These are phyloP conservation scores for Sinocyclocheilus anshuiensis DNA, from an alignment of 2,113 vertebrate species.

Conservation along the genomic window DNA sequence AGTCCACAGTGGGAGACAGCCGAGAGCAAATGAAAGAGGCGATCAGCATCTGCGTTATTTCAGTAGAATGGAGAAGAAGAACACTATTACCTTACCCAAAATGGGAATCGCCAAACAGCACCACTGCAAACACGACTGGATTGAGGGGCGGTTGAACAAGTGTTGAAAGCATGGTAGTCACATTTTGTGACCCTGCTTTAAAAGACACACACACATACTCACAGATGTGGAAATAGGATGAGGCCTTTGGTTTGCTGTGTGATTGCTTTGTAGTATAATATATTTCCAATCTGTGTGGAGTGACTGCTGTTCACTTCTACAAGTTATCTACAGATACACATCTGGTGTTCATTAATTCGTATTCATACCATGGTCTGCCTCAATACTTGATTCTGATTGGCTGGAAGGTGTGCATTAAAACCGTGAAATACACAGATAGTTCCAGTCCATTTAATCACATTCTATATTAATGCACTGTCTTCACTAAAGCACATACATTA, in stretches of 20 bases:
- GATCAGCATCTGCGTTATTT: not conserved
- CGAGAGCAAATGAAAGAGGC: constrained; percentile 14
- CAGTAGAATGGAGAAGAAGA: constrained; percentile 5
- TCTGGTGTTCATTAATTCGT: not conserved
- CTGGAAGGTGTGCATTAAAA: too few relatives aligned
- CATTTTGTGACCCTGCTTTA: constrained; percentile 19
- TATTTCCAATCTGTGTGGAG: not conserved
- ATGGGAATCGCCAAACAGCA: constrained; percentile 18
- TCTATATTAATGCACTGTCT: too few relatives aligned
- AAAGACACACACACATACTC: constrained; percentile 18
- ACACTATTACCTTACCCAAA: constrained; percentile 28
- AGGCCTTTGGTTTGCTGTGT: not conserved
- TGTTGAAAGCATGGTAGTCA: not conserved
- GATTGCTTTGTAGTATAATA: not conserved
- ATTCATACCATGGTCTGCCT: not conserved
- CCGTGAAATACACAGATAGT: too few relatives aligned
- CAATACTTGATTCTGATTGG: not conserved
- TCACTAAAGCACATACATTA: too few relatives aligned
- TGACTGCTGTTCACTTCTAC: not conserved
- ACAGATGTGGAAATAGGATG: constrained; percentile 6
- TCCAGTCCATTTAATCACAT: too few relatives aligned
- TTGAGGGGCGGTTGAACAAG: not conserved
- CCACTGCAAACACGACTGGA: not conserved
- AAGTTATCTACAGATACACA: not conserved
- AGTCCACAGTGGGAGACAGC: not conserved